Evolutionary conservation across 2,888 invertebrate species (phyloP).

Genomic region (Trileptium ribeirensis): DNA sequence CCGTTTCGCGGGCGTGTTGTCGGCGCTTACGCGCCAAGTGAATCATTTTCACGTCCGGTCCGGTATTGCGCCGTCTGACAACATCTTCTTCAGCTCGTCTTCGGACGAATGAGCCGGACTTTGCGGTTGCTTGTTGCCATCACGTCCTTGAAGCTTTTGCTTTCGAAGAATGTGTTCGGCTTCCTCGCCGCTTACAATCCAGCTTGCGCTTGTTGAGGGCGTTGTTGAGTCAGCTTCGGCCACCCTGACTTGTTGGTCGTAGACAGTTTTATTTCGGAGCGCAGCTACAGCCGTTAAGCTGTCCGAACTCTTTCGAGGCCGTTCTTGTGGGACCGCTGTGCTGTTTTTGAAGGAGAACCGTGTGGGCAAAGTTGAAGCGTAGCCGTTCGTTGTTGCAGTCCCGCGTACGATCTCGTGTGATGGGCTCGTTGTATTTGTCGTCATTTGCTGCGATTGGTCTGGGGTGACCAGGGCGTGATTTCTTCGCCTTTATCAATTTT

Average conservation of each 20-base stretch:
- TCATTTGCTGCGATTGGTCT: no score
- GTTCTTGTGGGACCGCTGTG: neutral
- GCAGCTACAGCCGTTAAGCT: no score
- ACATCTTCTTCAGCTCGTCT: constrained; percentile 11
- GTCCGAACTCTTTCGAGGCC: neutral
- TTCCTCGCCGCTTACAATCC: neutral
- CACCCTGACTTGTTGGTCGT: no score
- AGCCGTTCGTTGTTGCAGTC: neutral
- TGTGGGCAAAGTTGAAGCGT: neutral
- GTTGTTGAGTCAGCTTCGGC: constrained; percentile 4
- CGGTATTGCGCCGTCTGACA: constrained; percentile 72
- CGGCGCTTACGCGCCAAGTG: constrained; percentile 90
- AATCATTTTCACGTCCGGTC: constrained; percentile 95
- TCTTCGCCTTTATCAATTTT: neutral
- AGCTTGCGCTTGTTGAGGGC: neutral
- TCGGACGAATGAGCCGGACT: no score
- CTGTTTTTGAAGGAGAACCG: neutral
- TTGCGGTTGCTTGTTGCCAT: no score
- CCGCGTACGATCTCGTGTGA: neutral
- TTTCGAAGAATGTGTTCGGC: neutral
- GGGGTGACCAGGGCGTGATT: neutral
- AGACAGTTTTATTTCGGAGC: no score
- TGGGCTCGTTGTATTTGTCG: no score
- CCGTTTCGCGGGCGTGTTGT: constrained; percentile 81
- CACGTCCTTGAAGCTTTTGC: neutral